Conservation (phyloP, 2,888 invertebrate species). For the Pocota personata region DNA sequence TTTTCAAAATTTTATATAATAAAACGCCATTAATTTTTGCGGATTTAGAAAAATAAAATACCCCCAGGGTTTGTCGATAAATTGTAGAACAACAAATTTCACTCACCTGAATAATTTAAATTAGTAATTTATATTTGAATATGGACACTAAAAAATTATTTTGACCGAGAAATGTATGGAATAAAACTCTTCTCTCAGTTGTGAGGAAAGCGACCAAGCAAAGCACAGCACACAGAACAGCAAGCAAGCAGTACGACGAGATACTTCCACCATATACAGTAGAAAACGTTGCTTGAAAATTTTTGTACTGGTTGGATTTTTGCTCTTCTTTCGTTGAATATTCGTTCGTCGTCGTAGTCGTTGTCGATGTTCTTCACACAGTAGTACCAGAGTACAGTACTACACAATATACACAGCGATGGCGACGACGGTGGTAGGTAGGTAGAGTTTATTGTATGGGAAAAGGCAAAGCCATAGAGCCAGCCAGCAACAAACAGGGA, state of each 20-base stretch:
- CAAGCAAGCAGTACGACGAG: conserved; percentile 55
- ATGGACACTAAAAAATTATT: conserved; percentile 74
- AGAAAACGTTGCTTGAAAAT: conserved; percentile 45
- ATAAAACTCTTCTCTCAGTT: conserved; percentile 72
- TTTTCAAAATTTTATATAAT: conserved; percentile 75
- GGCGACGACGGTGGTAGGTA: conserved; percentile 1
- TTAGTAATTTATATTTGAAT: conserved; percentile 73
- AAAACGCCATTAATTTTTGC: conserved; percentile 76
- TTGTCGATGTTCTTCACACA: conserved; percentile 22
- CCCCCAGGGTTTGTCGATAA: conserved; percentile 73
- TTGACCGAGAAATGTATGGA: conserved; percentile 71
- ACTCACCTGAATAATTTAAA: conserved; percentile 76
- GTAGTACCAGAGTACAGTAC: conserved; percentile 25
- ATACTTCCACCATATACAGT: conserved; percentile 56
- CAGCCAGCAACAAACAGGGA: conserved; percentile 44
- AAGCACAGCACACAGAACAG: conserved; percentile 14
- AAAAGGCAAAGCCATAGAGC: conserved; percentile 35
- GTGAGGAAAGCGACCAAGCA: conserved; percentile 53
- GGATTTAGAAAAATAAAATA: conserved; percentile 76
- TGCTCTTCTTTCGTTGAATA: conserved; percentile 69
- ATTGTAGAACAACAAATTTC: conserved; percentile 76
- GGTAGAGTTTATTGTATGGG: conserved; percentile 60
- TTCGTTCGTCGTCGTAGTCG: conserved; percentile 47
- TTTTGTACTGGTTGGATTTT: conserved; percentile 35
- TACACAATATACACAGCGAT: conserved; percentile 20